These are phyloP conservation scores for Bombylius major DNA, from an alignment of 2,888 invertebrate species.

Conservation along the genomic window DNA sequence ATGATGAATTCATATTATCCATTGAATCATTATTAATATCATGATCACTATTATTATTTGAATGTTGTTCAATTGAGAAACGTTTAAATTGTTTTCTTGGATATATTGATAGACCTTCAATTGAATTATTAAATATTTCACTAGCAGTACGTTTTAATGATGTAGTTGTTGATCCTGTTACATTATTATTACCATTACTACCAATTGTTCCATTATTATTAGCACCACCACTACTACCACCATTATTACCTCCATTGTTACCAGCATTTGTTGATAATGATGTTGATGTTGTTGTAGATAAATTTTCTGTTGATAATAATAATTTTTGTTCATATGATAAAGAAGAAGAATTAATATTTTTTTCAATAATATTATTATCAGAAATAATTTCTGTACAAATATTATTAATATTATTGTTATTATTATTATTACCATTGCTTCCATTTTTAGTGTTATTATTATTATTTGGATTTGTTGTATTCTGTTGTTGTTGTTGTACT, in stretches of 20 bases:
- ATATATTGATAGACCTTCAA: conserved; percentile 31
- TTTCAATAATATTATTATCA: conserved; percentile 12
- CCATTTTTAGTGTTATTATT: conserved; percentile 1
- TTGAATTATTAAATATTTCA: conserved; percentile 19
- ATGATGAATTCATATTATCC: conserved; percentile 27
- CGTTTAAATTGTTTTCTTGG: conserved; percentile 30
- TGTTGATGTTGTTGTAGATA: background rate
- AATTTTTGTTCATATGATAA: background rate
- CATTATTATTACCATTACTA: background rate
- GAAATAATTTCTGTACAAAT: background rate
- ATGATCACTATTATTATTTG: conserved; percentile 19
- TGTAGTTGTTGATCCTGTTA: conserved; percentile 11
- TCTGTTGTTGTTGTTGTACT: background rate
- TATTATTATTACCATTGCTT: background rate
- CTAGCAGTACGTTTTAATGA: conserved; percentile 5
- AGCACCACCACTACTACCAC: conserved; percentile 8
- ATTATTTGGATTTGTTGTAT: background rate
- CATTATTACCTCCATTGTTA: too few relatives aligned
- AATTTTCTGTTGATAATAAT: background rate
- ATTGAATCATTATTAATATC: conserved; percentile 25
- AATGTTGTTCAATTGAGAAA: conserved; percentile 18
- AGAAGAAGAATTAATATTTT: conserved; percentile 10
- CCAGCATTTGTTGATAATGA: background rate
- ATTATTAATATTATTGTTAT: background rate
- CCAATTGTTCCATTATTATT: conserved; percentile 8